Conservation (phyloP, 2,888 invertebrate species). For the Heliconius aoede region DNA sequence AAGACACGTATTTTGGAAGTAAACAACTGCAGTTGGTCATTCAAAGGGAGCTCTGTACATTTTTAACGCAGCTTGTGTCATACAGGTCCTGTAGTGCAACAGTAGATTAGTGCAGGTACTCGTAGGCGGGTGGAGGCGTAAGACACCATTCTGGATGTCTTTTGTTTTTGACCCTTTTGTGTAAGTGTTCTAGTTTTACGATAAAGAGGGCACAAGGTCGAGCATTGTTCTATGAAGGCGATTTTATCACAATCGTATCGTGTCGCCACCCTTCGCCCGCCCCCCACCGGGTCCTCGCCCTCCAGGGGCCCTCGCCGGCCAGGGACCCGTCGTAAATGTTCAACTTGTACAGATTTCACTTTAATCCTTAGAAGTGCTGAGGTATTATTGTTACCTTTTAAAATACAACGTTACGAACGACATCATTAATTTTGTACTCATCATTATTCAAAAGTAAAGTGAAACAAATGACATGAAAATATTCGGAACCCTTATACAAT, state of each 20-base stretch:
- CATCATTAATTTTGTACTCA: too few relatives aligned
- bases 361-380: background rate
- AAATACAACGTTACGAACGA: too few relatives aligned
- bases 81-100: too few relatives aligned
- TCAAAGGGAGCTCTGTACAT: conserved; percentile 1
- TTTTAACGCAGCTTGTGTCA: conserved; percentile 15
- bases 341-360: too few relatives aligned
- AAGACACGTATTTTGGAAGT: background rate
- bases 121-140: background rate
- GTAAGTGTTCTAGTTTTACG: conserved; percentile 37
- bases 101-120: background rate
- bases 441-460: background rate
- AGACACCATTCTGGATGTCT: conserved; percentile 17
- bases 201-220: conserved; percentile 38
- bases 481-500: background rate
- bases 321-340: background rate
- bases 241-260: conserved; percentile 33
- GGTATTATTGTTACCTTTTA: background rate
- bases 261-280: background rate
- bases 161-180: conserved; percentile 22
- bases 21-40: background rate
- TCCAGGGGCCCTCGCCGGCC: background rate
- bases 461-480: background rate
- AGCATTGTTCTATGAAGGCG: conserved; percentile 32
- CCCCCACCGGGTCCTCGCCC: background rate